A percentile compares a stretch with the other conserved stretches of the same genome.
These are phyloP conservation scores for Euschistus heros DNA, from an alignment of 1,140 invertebrate species.

Conservation along the genomic window DNA sequence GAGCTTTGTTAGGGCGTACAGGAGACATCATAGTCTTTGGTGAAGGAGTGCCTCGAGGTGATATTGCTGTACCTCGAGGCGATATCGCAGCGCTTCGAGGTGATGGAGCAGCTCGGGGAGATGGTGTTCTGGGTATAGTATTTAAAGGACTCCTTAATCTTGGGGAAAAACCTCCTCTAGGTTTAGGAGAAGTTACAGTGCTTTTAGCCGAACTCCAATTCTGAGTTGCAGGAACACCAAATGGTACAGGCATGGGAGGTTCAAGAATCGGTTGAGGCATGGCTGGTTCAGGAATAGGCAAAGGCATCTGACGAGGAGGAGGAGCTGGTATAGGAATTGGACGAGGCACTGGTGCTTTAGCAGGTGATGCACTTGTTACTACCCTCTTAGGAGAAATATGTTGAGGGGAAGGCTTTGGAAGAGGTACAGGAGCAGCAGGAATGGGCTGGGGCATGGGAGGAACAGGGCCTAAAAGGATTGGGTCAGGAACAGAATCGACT, in stretches of 20 bases:
- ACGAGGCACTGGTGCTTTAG: background rate
- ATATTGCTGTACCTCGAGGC: background rate
- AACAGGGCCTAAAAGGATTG: background rate
- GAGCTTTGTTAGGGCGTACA: background rate
- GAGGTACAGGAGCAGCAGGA: background rate
- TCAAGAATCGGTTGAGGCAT: constrained; percentile 1
- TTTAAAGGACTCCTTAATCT: background rate
- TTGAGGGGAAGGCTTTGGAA: background rate
- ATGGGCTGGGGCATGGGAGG: background rate
- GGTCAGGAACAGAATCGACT: background rate
- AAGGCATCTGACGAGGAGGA: background rate
- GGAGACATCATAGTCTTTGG: background rate
- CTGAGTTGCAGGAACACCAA: background rate
- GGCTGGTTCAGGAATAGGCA: constrained; percentile 5
- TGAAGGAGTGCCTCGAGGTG: background rate
- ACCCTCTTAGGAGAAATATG: background rate
- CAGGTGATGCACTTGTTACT: background rate
- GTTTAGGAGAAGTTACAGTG: background rate
- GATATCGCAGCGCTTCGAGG: background rate
- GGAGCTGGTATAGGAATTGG: background rate
- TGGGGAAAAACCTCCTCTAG: background rate
- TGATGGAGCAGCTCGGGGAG: background rate
- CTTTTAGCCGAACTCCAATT: background rate
- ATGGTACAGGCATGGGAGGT: background rate
- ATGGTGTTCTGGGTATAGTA: background rate